These are phyloP conservation scores for Petrolisthes cinctipes DNA, from an alignment of 2,888 invertebrate species.

Conservation along the genomic window DNA sequence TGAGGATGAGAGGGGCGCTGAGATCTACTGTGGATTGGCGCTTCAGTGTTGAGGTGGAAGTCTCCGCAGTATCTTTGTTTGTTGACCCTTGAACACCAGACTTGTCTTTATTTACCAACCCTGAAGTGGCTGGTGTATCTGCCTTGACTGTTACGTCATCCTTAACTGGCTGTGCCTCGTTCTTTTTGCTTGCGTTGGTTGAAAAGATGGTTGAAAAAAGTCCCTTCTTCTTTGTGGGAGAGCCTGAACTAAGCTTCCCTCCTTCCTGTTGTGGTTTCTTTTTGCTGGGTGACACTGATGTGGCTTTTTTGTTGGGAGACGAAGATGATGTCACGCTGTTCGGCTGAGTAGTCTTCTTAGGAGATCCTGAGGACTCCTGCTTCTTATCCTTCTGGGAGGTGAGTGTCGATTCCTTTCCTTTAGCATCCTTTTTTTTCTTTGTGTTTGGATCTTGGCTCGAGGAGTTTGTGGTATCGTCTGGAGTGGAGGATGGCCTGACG, in stretches of 20 bases:
- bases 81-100: too few relatives aligned
- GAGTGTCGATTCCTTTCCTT: background rate
- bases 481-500: background rate
- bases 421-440: background rate
- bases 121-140: background rate
- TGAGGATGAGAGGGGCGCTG: slow-evolving; percentile 31
- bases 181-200: slow-evolving; percentile 9
- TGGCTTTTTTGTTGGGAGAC: slow-evolving; percentile 9
- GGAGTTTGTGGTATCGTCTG: background rate
- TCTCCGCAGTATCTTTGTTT: slow-evolving; percentile 1
- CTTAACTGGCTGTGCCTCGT: background rate
- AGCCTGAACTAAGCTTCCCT: background rate
- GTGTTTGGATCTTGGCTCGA: background rate
- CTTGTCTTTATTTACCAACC: background rate
- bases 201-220: slow-evolving; percentile 24
- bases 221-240: slow-evolving; percentile 23
- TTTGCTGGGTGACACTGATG: background rate
- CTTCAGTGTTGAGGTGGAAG: slow-evolving; percentile 13
- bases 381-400: background rate
- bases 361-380: background rate
- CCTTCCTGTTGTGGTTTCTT: background rate
- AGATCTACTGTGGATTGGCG: slow-evolving; percentile 39
- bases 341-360: background rate
- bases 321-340: background rate
- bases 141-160: background rate